Conservation (phyloP, 2,888 invertebrate species). For the Cephalotes varians region DNA sequence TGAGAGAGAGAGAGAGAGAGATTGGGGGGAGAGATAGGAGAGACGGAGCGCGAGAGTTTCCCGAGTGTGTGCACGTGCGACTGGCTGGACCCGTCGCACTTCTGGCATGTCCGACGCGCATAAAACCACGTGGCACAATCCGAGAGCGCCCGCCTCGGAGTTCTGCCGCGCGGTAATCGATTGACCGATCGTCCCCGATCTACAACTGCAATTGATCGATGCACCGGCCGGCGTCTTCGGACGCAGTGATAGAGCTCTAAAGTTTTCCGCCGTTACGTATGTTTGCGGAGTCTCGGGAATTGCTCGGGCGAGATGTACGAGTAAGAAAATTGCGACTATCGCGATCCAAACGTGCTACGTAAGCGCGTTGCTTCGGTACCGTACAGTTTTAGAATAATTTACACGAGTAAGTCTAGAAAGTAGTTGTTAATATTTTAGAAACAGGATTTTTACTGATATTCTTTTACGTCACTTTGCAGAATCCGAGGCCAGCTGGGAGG, state of each 20-base stretch:
- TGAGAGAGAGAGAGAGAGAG: constrained; percentile 4
- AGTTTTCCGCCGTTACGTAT: constrained; percentile 54
- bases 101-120: constrained; percentile 65
- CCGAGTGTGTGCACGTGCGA: constrained; percentile 51
- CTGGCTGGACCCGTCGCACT: constrained; percentile 61
- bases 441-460: neutral
- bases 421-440: neutral
- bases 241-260: constrained; percentile 65
- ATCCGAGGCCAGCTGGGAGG: constrained; percentile 93
- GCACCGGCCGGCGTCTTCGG: constrained; percentile 38
- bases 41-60: constrained; percentile 46
- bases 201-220: constrained; percentile 72
- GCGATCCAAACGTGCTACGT: constrained; percentile 34
- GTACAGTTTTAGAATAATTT: neutral
- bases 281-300: constrained; percentile 24
- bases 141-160: constrained; percentile 26
- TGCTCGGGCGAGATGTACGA: constrained; percentile 46
- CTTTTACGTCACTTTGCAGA: constrained; percentile 87
- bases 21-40: neutral
- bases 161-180: constrained; percentile 62
- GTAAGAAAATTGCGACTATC: constrained; percentile 50
- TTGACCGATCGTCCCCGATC: constrained; percentile 67
- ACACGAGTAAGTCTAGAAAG: neutral
- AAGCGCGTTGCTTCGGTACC: constrained; percentile 1
- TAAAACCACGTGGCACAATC: constrained; percentile 65